phyloP scores from a whole-genome alignment of 2,888 invertebrate genomes.

The Hydrotaea diabolus region DNA sequence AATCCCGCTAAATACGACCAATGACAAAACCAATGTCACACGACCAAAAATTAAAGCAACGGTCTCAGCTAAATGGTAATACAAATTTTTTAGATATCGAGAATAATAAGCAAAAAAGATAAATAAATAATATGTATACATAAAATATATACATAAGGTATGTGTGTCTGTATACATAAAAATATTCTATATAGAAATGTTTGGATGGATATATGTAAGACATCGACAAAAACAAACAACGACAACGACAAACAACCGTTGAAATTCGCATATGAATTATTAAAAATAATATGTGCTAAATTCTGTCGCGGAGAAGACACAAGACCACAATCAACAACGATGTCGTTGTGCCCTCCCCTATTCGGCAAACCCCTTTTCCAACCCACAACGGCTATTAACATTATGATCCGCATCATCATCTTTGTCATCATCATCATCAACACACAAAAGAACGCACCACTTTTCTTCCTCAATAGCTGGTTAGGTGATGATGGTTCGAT shows the following conservation, averaged over 20 bases:
- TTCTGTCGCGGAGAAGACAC: background rate
- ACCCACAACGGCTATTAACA: too few relatives aligned
- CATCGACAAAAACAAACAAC: background rate
- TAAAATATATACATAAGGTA: background rate
- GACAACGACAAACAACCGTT: background rate
- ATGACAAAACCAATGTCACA: conserved; percentile 78
- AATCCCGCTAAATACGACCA: conserved; percentile 65
- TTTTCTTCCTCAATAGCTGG: too few relatives aligned
- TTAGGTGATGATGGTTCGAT: too few relatives aligned
- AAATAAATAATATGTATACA: background rate
- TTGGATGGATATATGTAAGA: conserved; percentile 11
- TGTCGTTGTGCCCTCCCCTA: too few relatives aligned
- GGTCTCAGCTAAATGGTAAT: conserved; percentile 71
- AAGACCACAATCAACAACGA: too few relatives aligned
- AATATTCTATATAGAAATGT: conserved; percentile 13
- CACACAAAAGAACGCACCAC: too few relatives aligned
- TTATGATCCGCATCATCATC: too few relatives aligned
- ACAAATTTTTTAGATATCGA: conserved; percentile 65
- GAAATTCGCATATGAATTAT: conserved; percentile 59
- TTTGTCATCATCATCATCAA: too few relatives aligned
- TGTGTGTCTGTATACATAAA: too few relatives aligned
- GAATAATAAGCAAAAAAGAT: conserved; percentile 1
- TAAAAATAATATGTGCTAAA: conserved; percentile 66
- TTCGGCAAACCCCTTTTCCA: too few relatives aligned
- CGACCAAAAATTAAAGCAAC: background rate